Base-by-base conservation (phyloP, 1,140 invertebrate genomes). In the Musca vetustissima region DNA sequence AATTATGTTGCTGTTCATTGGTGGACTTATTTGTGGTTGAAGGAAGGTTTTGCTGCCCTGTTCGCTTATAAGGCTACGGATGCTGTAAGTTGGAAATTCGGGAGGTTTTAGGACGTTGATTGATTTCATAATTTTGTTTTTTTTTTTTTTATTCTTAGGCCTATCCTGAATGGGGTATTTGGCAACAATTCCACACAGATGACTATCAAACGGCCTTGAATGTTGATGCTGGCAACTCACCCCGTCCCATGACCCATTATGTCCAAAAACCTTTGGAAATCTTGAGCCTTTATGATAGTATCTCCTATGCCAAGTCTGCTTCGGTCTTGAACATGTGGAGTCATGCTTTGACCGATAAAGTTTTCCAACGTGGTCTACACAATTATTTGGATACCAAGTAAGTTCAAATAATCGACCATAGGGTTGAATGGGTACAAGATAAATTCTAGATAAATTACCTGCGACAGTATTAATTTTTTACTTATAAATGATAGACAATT, bases 241-340 rank as follows among this genome's bases (percentile, higher is more conserved):
- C 89, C 0, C 92, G 93, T 75, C 88, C 92, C 1, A 91, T 96
- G 83, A 91, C 90, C 19, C 84, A 89, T 43, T 86, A 86, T 1
- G 92, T 93, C 2, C 80, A 86, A 61, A 88, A 89, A 61, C 91
- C 92, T 1, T 82, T 84, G 1, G 89, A 94, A 78, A 92, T 96
- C 64, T 82, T 86, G 4, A 85, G 86, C 36, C 88, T 93, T 8
- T 96, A 95, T 77, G 93, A 95, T 77, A 85, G 84, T 2, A 92
- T 95, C 17, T 90, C 92, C 1, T 96, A 96, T 77, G 85, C 86
- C 73, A 73, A 76, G 88, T 85, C 86, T 53, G 85, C 84, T 59
- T 85, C 83, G n/a, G 85, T 98, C 19, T 90, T 98, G 32, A 86
- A 95, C 65, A 98, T 98, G 96, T 95, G 97, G 92, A 89, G 93